Base-by-base conservation (phyloP, 2,797 vertebrate genomes). In the Falco cherrug region DNA sequence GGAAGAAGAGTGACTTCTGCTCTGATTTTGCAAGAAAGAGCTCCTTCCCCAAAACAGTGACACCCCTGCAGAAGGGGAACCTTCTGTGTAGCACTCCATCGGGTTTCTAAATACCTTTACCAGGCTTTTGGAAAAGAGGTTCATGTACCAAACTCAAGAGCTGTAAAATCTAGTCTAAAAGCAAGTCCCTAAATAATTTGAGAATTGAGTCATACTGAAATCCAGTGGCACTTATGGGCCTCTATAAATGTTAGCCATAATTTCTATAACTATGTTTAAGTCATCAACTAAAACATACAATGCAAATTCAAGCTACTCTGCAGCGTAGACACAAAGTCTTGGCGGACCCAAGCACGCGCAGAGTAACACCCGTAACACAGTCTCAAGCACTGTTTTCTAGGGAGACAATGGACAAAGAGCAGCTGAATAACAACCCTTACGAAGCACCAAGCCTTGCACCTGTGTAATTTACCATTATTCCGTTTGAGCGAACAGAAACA, bases 221-320 rank as follows among this genome's bases (percentile, higher is more conserved):
- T 13, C 29, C 57, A 6, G 1, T 1, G 9, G 61, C 54, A 54
- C 13, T 7, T 39, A 5, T 2, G 5, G 4, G 31, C 8, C 67
- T 10, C 3, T 9, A 8, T 0, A 33, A n/a, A 12, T 1, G 1
- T 45, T 17, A 54, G 2, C 45, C 0, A 0, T n/a, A 1, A 41
- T 47, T 70, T 45, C 51, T 9, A 0, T 12, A 48, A 24, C 16
- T 24, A 6, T 0, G 5, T 24, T 16, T 14, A 29, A 53, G 19
- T 29, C n/a, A 56, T 4, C 39, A 43, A 16, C 29, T 63, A 6
- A 39, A 68, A 64, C 0, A 4, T 3, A n/a, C 21, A 43, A 7
- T 0, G 14, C n/a, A 61, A 35, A 18, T 35, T 25, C 11, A 3
- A 43, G 22, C 48, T 22, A 51, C 28, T 26, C 29, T 29, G 16